Conservation (phyloP, 2,113 vertebrate genomes). For the Pollachius pollachius region DNA sequence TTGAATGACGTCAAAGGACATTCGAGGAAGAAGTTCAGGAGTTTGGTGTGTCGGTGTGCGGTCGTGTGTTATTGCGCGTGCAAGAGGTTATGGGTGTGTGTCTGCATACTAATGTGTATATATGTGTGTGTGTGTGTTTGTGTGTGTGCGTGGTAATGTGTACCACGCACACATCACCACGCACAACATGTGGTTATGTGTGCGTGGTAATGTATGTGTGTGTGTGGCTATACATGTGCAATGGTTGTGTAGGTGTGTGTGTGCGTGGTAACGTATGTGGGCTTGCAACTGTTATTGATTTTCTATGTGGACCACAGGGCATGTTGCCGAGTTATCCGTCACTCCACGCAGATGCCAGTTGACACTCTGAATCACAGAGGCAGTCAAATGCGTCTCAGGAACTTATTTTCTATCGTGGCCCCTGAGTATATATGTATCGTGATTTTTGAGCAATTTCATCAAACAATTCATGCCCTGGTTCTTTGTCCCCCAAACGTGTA, state of each 20-base stretch:
- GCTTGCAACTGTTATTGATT: not conserved
- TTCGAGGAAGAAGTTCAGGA: no score
- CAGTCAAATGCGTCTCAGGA: slow-evolving; percentile 12
- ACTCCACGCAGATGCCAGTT: not conserved
- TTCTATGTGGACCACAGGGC: no score
- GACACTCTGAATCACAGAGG: slow-evolving; percentile 28
- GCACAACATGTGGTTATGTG: not conserved
- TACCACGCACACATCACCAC: not conserved
- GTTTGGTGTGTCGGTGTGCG: no score
- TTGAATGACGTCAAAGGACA: no score
- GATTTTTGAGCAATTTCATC: slow-evolving; percentile 9
- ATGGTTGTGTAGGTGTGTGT: not conserved
- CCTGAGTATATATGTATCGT: slow-evolving; percentile 7
- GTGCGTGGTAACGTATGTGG: not conserved
- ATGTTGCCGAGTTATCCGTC: no score
- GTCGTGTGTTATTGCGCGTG: no score
- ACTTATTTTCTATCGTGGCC: slow-evolving; percentile 13
- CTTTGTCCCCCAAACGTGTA: no score
- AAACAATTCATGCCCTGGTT: not conserved
- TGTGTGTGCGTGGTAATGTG: not conserved
- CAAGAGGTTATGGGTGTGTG: not conserved
- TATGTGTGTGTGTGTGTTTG: not conserved
- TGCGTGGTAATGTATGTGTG: not conserved
- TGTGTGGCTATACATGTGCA: not conserved
- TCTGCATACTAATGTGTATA: not conserved